A percentile compares a stretch with the other conserved stretches of the same genome.
Evolutionary conservation across 2,797 vertebrate species (phyloP).

Genomic region (Sus cebifrons): DNA sequence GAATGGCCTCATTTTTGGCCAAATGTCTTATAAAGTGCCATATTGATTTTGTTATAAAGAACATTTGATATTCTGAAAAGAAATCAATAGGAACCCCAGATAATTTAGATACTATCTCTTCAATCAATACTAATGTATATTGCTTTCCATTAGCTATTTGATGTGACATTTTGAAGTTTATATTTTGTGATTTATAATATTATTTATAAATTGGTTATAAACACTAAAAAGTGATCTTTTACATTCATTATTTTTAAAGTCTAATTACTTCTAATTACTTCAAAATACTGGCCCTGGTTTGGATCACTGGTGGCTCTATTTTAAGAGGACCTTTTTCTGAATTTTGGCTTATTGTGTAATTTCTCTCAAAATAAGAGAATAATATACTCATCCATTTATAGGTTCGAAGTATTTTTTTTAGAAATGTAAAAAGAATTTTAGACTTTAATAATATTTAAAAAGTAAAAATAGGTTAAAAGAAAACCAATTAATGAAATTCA

Average conservation of each 20-base stretch:
- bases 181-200: conserved; percentile 50
- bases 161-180: neutral
- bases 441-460: neutral
- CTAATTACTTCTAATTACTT: neutral
- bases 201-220: neutral
- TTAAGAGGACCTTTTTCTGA: neutral
- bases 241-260: neutral
- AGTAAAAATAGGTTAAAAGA: neutral
- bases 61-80: conserved; percentile 74
- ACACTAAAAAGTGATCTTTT: neutral
- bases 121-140: conserved; percentile 66
- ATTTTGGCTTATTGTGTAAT: neutral
- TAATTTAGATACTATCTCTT: conserved; percentile 76
- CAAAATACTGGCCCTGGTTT: neutral
- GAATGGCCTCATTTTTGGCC: neutral
- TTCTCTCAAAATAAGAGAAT: neutral
- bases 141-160: conserved; percentile 52
- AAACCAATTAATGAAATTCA: neutral
- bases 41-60: conserved; percentile 78
- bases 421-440: neutral
- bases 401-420: neutral
- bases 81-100: conserved; percentile 70
- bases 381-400: neutral
- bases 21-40: conserved; percentile 49
- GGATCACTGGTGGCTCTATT: no score